A percentile compares a stretch with the other conserved stretches of the same genome.
Evolutionary conservation across 1,140 invertebrate genomes (phyloP).

Genomic region (Pygmarrhopalites habei): DNA sequence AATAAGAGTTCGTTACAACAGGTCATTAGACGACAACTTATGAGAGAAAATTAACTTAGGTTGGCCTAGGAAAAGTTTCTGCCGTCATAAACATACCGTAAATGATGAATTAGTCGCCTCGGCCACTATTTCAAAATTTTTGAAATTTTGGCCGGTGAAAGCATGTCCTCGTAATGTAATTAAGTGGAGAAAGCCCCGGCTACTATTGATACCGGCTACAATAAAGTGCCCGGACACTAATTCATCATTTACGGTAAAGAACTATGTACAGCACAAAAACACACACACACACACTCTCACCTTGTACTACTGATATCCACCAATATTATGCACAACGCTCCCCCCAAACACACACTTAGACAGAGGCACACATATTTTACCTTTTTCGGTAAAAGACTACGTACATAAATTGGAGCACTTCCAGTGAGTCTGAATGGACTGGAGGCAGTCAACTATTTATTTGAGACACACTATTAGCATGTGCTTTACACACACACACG

Average conservation of each 20-base stretch:
- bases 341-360: not conserved
- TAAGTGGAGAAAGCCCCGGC: too few species aligned
- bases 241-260: too few species aligned
- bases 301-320: too few species aligned
- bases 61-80: not conserved
- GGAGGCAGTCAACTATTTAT: not conserved
- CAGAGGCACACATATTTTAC: not conserved
- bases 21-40: constrained; percentile 5
- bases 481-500: not conserved
- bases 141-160: too few species aligned
- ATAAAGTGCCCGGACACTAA: too few species aligned
- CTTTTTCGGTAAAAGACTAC: not conserved
- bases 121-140: too few species aligned
- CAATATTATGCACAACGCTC: too few species aligned
- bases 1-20: not conserved
- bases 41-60: constrained; percentile 5
- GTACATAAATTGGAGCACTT: not conserved
- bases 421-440: not conserved
- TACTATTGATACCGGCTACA: too few species aligned
- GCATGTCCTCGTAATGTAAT: too few species aligned
- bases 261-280: too few species aligned
- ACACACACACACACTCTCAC: not conserved
- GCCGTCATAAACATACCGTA: too few species aligned
- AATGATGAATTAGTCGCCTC: too few species aligned
- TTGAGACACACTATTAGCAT: not conserved